These are phyloP conservation scores for Galerucella nymphaeae DNA, from an alignment of 2,888 invertebrate species.

Conservation along the genomic window DNA sequence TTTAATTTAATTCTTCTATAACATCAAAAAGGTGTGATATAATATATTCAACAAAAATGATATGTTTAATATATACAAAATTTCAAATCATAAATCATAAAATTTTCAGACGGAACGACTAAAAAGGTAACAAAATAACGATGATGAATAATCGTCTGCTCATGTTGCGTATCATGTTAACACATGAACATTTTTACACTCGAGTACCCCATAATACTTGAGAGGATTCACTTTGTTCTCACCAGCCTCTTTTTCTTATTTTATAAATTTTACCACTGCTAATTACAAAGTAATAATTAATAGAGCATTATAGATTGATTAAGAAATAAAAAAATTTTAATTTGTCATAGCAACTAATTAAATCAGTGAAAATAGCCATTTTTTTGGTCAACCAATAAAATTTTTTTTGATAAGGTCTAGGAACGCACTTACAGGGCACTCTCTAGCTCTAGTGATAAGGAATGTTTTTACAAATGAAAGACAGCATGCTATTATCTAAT, in stretches of 20 bases:
- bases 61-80: neutral
- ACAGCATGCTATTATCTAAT: too few species aligned
- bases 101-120: constrained; percentile 6
- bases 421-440: too few species aligned
- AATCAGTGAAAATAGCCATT: too few species aligned
- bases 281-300: neutral
- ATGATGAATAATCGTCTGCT: constrained; percentile 44
- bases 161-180: constrained; percentile 50
- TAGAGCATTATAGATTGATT: neutral
- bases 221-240: constrained; percentile 37
- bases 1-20: too few species aligned
- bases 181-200: constrained; percentile 47
- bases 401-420: too few species aligned
- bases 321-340: too few species aligned
- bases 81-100: neutral
- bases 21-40: too few species aligned
- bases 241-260: constrained; percentile 21
- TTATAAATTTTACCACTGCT: neutral
- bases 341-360: too few species aligned
- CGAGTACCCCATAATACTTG: constrained; percentile 46
- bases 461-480: too few species aligned
- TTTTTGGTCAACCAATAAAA: too few species aligned
- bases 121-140: constrained; percentile 39
- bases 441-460: too few species aligned
- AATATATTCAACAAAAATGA: neutral